phyloP scores from a whole-genome alignment of 2,888 invertebrate genomes.

The Polydrusus cervinus region DNA sequence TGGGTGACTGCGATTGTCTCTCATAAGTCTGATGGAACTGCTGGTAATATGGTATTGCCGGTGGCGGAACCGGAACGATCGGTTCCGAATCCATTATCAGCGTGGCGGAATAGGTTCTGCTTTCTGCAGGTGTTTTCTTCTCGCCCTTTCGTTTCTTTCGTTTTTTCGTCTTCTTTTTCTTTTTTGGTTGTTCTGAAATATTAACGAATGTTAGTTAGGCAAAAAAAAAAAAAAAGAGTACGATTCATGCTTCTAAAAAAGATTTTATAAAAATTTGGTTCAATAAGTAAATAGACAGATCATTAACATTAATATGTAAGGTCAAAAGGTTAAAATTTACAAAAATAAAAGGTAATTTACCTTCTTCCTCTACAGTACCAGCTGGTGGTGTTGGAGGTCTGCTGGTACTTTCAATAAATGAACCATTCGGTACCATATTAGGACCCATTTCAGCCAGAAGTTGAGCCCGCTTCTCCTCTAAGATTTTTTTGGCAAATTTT shows the following conservation, averaged over 20 bases:
- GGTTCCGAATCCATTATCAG: conserved; percentile 68
- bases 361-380: conserved; percentile 67
- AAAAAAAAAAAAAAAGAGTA: not conserved
- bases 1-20: conserved; percentile 48
- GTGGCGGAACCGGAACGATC: conserved; percentile 70
- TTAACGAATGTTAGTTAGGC: conserved; percentile 4
- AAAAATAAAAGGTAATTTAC: conserved; percentile 4
- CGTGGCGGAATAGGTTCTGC: conserved; percentile 44
- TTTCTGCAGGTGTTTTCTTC: conserved; percentile 70
- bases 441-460: conserved; percentile 79
- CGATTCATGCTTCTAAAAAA: not conserved
- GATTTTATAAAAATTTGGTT: no score
- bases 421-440: conserved; percentile 69
- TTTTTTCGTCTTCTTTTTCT: conserved; percentile 75
- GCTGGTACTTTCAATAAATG: conserved; percentile 76
- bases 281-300: no score
- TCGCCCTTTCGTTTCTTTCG: conserved; percentile 73
- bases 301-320: no score
- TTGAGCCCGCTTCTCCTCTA: conserved; percentile 84
- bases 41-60: conserved; percentile 62
- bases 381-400: conserved; percentile 79
- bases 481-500: conserved; percentile 80
- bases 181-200: conserved; percentile 72
- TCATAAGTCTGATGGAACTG: conserved; percentile 59
- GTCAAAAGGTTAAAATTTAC: no score